phyloP scores from a whole-genome alignment of 1,140 invertebrate genomes.

The Augochlora pura region DNA sequence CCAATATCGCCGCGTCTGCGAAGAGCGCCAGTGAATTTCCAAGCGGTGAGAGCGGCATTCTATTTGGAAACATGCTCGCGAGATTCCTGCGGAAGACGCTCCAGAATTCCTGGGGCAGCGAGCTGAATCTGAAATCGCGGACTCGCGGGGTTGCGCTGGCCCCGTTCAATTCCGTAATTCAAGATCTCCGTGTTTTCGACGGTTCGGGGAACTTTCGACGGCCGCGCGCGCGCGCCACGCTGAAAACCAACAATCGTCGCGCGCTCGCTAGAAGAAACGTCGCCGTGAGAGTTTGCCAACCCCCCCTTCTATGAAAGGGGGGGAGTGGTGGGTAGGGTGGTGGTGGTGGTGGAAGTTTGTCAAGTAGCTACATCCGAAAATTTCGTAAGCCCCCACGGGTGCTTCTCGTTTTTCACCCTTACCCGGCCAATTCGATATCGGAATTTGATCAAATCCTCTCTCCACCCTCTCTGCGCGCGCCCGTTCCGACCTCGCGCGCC shows the following conservation, averaged over 20 bases:
- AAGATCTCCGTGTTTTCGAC: neutral
- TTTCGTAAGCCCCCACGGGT: conserved; percentile 53
- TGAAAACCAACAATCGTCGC: conserved; percentile 25
- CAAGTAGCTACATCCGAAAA: conserved; percentile 58
- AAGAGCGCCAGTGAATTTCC: too few relatives aligned
- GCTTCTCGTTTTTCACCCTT: conserved; percentile 43
- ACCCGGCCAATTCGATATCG: conserved; percentile 75
- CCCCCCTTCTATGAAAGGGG: too few relatives aligned
- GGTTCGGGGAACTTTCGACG: conserved; percentile 4
- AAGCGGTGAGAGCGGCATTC: too few relatives aligned
- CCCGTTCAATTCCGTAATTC: conserved; percentile 8
- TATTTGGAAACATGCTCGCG: too few relatives aligned
- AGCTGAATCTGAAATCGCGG: too few relatives aligned
- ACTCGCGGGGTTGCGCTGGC: too few relatives aligned
- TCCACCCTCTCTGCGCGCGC: conserved; percentile 13
- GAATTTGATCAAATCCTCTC: conserved; percentile 78
- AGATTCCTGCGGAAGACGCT: too few relatives aligned
- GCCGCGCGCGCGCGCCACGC: neutral
- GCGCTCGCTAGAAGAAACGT: too few relatives aligned
- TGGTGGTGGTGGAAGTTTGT: conserved; percentile 6
- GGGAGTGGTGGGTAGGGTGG: too few relatives aligned
- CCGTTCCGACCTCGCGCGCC: conserved; percentile 4
- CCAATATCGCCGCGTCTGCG: too few relatives aligned
- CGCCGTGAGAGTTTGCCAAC: neutral
- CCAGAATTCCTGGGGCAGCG: too few relatives aligned